phyloP scores from a whole-genome alignment of 2,113 vertebrate species.

The Cryptomyrus ogoouensis region DNA sequence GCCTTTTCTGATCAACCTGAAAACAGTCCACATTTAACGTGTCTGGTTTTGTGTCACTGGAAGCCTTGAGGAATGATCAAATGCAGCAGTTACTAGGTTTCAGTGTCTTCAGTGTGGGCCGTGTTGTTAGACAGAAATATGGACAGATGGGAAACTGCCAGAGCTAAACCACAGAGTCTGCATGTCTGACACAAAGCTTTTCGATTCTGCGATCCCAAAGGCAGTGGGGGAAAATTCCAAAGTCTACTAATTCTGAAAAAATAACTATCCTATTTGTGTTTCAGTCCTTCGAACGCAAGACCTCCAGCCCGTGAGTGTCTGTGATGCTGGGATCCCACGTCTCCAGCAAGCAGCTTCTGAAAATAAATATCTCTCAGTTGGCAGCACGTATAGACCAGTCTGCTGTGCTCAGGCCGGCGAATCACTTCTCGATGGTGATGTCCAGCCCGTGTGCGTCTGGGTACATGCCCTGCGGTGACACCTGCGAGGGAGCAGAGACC shows the following conservation, averaged over 20 bases:
- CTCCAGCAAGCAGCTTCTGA: background rate
- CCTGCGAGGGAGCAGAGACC: constrained; percentile 45
- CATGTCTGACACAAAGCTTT: background rate
- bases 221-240: background rate
- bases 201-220: background rate
- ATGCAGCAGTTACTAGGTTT: background rate
- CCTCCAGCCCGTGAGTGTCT: background rate
- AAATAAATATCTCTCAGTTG: constrained; percentile 25
- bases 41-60: background rate
- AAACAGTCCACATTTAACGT: background rate
- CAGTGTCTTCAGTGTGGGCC: background rate
- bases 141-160: background rate
- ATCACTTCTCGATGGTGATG: constrained; percentile 36
- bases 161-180: background rate
- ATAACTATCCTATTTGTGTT: background rate
- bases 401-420: constrained; percentile 16
- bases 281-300: background rate
- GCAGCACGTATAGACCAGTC: background rate
- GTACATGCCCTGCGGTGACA: constrained; percentile 54
- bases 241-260: background rate
- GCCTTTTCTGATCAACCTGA: background rate
- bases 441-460: constrained; percentile 45
- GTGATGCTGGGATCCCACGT: background rate
- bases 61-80: background rate
- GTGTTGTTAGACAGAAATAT: background rate